Evolutionary conservation across 1,140 invertebrate species (phyloP).

Genomic region (Zeugodacus cucurbitae): DNA sequence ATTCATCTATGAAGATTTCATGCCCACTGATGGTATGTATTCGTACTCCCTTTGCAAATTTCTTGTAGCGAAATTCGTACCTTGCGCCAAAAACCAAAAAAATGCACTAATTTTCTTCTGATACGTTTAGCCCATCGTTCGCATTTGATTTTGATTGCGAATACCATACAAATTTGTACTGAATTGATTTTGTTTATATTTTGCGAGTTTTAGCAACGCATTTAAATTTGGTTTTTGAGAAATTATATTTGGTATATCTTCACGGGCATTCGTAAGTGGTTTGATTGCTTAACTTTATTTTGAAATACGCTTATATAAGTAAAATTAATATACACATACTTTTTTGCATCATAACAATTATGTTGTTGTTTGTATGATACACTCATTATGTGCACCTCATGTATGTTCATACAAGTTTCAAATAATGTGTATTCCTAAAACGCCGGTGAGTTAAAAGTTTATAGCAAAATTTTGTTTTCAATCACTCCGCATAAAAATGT

Average conservation of each 20-base stretch:
- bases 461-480: too few species aligned
- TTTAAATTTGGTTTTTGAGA: slow-evolving; percentile 40
- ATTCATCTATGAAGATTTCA: slow-evolving; percentile 99
- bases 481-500: too few species aligned
- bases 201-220: slow-evolving; percentile 21
- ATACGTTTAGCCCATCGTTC: slow-evolving; percentile 31
- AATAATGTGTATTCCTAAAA: too few species aligned
- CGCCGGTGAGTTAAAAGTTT: not conserved
- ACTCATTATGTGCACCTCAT: not conserved
- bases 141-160: slow-evolving; percentile 14
- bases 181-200: slow-evolving; percentile 23
- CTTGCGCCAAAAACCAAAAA: slow-evolving; percentile 4
- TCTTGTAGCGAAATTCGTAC: not conserved
- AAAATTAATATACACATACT: not conserved
- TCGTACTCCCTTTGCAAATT: slow-evolving; percentile 1
- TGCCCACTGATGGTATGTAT: slow-evolving; percentile 96
- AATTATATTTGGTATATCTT: slow-evolving; percentile 31
- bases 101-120: slow-evolving; percentile 32
- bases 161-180: not conserved
- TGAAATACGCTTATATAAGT: not conserved
- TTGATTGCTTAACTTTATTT: slow-evolving; percentile 6
- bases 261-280: slow-evolving; percentile 29
- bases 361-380: not conserved
- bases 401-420: not conserved
- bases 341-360: not conserved